These are phyloP conservation scores for Speoplatyrhinus poulsoni DNA, from an alignment of 2,113 vertebrate species.

Conservation along the genomic window DNA sequence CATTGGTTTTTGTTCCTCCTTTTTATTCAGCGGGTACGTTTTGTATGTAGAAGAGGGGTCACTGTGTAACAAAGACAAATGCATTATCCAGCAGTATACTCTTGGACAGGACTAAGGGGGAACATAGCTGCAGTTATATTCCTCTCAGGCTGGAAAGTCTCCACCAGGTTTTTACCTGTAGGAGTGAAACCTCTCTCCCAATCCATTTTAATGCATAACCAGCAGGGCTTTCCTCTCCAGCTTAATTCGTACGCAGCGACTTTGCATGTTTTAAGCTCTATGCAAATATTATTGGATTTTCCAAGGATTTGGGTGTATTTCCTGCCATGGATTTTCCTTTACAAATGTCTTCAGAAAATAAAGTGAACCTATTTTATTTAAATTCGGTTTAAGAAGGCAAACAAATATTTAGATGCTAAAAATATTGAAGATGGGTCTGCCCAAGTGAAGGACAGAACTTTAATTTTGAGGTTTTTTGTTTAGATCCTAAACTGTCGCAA, in stretches of 20 bases:
- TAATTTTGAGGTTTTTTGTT: conserved; percentile 42
- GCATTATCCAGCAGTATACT: conserved; percentile 52
- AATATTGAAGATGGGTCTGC: conserved; percentile 63
- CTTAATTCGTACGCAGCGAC: conserved; percentile 81
- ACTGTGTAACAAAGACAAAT: conserved; percentile 45
- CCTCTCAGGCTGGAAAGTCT: conserved; percentile 41
- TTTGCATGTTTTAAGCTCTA: conserved; percentile 85
- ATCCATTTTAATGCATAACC: conserved; percentile 82
- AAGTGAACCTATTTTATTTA: conserved; percentile 80
- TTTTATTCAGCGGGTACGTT: conserved; percentile 10
- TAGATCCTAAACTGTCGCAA: conserved; percentile 28
- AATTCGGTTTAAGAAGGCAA: conserved; percentile 73
- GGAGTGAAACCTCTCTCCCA: conserved; percentile 73
- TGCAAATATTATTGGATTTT: conserved; percentile 86
- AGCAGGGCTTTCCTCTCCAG: conserved; percentile 78
- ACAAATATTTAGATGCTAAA: conserved; percentile 75
- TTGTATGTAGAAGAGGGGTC: conserved; percentile 63
- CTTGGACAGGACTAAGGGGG: conserved; percentile 66
- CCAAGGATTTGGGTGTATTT: conserved; percentile 82
- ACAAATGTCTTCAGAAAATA: conserved; percentile 83
- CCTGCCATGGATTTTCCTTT: conserved; percentile 77
- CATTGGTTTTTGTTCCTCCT: no score
- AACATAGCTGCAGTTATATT: neutral
- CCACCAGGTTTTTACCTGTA: conserved; percentile 76
- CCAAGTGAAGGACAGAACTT: conserved; percentile 60